These are phyloP conservation scores for Himalopsyche tibetana DNA, from an alignment of 2,888 invertebrate species.

Conservation along the genomic window DNA sequence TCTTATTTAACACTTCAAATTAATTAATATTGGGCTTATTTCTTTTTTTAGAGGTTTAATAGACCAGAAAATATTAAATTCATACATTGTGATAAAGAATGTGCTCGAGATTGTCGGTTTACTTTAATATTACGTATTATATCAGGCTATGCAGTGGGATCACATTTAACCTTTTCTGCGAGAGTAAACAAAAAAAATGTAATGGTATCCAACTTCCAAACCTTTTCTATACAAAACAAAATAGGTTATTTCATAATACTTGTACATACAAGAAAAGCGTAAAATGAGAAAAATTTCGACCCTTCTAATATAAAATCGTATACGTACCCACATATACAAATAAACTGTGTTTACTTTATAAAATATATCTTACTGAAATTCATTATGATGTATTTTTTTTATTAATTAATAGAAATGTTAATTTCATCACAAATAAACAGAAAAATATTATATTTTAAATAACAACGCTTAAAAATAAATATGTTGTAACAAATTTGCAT, in stretches of 20 bases:
- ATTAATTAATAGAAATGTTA: no score
- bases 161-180: constrained; percentile 5
- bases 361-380: not conserved
- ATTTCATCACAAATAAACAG: no score
- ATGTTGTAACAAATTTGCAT: no score
- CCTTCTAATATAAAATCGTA: constrained; percentile 15
- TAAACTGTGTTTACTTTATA: not conserved
- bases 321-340: not conserved
- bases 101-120: not conserved
- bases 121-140: not conserved
- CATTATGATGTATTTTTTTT: no score
- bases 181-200: not conserved
- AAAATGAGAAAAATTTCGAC: constrained; percentile 21
- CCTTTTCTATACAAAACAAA: constrained; percentile 40
- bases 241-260: constrained; percentile 27
- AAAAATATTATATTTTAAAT: no score
- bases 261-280: not conserved
- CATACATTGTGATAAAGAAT: not conserved
- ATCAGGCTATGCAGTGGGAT: not conserved
- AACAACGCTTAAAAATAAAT: no score
- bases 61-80: no score
- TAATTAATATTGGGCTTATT: no score
- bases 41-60: no score
- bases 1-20: no score
- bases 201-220: constrained; percentile 14